Conservation (phyloP, 2,888 invertebrate genomes). For the Cantharis rufa region DNA sequence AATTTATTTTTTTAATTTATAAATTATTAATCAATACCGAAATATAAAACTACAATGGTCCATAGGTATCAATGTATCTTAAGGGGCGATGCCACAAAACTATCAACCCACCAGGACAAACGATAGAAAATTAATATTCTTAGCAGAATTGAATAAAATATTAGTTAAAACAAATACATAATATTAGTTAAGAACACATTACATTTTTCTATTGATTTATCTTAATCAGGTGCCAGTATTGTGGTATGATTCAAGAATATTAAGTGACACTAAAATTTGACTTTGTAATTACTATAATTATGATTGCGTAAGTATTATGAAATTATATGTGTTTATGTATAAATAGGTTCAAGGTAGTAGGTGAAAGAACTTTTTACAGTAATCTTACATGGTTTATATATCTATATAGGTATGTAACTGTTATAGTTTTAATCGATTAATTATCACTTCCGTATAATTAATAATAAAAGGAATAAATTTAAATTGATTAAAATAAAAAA, state of each 20-base stretch:
- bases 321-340: background rate
- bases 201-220: background rate
- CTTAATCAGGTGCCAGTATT: background rate
- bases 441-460: background rate
- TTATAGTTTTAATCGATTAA: background rate
- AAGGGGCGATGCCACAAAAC: too few species aligned
- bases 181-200: background rate
- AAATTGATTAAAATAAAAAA: background rate
- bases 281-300: background rate
- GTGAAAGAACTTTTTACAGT: slow-evolving; percentile 2
- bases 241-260: background rate
- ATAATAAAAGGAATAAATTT: background rate
- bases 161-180: background rate
- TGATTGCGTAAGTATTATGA: background rate
- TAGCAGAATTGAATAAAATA: too few species aligned
- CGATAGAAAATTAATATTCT: background rate
- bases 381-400: background rate
- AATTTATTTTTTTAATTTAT: too few species aligned
- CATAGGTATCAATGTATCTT: too few species aligned
- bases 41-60: too few species aligned
- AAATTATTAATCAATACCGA: too few species aligned
- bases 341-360: slow-evolving; percentile 1
- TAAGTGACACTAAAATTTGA: background rate
- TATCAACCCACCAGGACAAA: too few species aligned
- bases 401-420: background rate